A percentile compares a stretch with the other conserved stretches of the same genome.
Conservation (phyloP, 2,888 invertebrate genomes). For the Miltochrista miniata region DNA sequence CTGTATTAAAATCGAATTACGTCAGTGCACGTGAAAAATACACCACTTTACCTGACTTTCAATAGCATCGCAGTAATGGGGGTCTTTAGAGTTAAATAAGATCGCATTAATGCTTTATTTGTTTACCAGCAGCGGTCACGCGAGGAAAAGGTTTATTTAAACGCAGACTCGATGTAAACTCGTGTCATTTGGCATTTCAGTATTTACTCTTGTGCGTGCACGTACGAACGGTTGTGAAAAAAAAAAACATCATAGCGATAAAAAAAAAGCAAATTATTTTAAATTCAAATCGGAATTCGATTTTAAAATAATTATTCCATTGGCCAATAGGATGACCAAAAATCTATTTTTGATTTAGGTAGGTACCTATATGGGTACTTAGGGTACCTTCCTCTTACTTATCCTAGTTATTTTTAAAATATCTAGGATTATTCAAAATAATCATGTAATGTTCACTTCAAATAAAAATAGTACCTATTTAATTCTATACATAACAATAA, state of each 20-base stretch:
- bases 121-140: slow-evolving; percentile 30
- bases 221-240: not conserved
- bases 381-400: too few relatives aligned
- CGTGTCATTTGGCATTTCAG: slow-evolving; percentile 22
- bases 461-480: too few relatives aligned
- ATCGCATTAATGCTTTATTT: slow-evolving; percentile 30
- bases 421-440: too few relatives aligned
- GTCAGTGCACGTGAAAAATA: not conserved
- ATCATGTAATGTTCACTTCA: too few relatives aligned
- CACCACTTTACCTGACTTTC: slow-evolving; percentile 1
- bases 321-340: too few relatives aligned
- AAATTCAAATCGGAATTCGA: not conserved
- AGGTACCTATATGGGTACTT: too few relatives aligned
- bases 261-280: not conserved
- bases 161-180: slow-evolving; percentile 16
- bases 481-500: too few relatives aligned
- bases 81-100: slow-evolving; percentile 15
- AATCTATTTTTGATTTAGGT: too few relatives aligned
- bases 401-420: too few relatives aligned
- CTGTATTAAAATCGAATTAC: not conserved
- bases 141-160: slow-evolving; percentile 26
- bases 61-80: slow-evolving; percentile 1
- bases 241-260: not conserved
- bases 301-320: not conserved
- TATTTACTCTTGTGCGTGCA: not conserved